A percentile compares a stretch with the other conserved stretches of the same genome.
Conservation (phyloP, 2,797 vertebrate genomes). For the Tarsius wallacei region DNA sequence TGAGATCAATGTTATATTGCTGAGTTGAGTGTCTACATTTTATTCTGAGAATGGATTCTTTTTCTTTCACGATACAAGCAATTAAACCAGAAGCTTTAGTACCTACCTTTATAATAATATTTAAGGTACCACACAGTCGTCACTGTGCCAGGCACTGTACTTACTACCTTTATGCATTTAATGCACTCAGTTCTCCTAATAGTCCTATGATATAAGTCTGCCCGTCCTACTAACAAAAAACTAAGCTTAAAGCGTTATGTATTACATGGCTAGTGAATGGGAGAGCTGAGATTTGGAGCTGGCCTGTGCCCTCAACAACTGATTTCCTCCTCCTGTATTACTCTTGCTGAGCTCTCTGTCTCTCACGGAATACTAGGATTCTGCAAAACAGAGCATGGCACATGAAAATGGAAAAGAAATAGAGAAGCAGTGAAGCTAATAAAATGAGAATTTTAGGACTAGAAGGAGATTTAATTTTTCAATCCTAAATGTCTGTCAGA, state of each 20-base stretch:
- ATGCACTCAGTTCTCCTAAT: not conserved
- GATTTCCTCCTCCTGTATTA: not conserved
- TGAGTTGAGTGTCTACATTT: not conserved
- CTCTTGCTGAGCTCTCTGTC: not conserved
- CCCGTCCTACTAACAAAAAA: not conserved
- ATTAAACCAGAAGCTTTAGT: constrained; percentile 27
- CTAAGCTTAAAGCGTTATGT: not conserved
- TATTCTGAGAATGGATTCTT: not conserved
- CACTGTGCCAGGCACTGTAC: not conserved
- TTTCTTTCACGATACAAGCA: constrained; percentile 1
- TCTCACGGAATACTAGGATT: not conserved
- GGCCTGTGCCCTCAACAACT: not conserved
- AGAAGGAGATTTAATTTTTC: constrained; percentile 1
- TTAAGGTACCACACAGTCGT: not conserved
- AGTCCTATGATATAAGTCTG: not conserved
- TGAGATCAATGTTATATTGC: not conserved
- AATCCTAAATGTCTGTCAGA: not conserved
- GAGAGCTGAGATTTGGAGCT: not conserved
- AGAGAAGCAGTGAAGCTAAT: constrained; percentile 7
- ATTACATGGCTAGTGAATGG: not conserved
- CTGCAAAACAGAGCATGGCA: not conserved
- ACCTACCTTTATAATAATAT: not conserved
- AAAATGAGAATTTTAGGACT: not conserved
- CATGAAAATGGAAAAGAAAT: not conserved
- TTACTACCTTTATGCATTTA: not conserved